Conservation (phyloP, 1,140 invertebrate genomes). For the Musca domestica region DNA sequence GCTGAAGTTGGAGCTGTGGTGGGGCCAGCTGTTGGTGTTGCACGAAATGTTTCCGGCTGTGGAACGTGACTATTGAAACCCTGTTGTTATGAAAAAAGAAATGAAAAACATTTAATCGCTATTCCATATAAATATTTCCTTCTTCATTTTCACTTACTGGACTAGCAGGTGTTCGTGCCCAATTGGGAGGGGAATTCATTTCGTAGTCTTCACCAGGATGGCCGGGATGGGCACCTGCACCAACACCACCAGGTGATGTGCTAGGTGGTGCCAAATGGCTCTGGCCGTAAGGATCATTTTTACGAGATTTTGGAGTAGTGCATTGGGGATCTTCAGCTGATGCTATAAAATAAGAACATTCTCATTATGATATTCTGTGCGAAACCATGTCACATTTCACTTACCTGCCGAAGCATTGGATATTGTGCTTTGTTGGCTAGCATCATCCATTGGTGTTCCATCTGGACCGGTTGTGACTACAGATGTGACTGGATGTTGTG, state of each 20-base stretch:
- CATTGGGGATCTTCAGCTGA: slow-evolving; percentile 81
- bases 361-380: no score
- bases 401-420: slow-evolving; percentile 84
- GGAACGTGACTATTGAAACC: slow-evolving; percentile 89
- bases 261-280: slow-evolving; percentile 70
- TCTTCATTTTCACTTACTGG: slow-evolving; percentile 65
- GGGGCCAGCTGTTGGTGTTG: slow-evolving; percentile 49
- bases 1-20: slow-evolving; percentile 32
- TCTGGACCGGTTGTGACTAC: slow-evolving; percentile 85
- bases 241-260: slow-evolving; percentile 77
- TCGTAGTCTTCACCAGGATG: slow-evolving; percentile 90
- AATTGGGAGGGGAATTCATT: slow-evolving; percentile 77
- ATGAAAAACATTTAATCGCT: slow-evolving; percentile 40
- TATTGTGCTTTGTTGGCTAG: slow-evolving; percentile 85
- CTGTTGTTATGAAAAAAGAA: slow-evolving; percentile 56
- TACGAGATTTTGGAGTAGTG: slow-evolving; percentile 72
- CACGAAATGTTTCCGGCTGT: slow-evolving; percentile 78
- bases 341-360: slow-evolving; percentile 61
- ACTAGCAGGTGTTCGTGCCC: slow-evolving; percentile 85
- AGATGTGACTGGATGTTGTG: slow-evolving; percentile 69
- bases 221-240: slow-evolving; percentile 59
- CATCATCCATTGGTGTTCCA: slow-evolving; percentile 82
- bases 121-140: no score
- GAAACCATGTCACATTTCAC: not conserved
- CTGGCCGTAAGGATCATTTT: slow-evolving; percentile 62